Conservation (phyloP, 2,797 vertebrate species). For the Vireo griseus region DNA sequence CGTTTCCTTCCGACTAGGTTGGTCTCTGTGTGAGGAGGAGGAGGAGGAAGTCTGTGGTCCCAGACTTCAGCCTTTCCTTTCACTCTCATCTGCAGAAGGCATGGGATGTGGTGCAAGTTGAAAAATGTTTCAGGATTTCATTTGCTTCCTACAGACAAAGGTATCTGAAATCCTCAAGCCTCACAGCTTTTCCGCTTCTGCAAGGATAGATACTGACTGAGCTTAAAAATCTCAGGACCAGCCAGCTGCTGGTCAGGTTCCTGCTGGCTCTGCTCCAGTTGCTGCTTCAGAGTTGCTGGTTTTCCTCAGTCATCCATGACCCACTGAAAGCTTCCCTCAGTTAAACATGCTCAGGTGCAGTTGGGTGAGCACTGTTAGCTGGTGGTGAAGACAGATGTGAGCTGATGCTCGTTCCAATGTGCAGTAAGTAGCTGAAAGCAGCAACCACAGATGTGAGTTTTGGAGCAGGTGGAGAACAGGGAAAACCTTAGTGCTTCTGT, state of each 20-base stretch:
- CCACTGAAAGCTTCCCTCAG: not conserved
- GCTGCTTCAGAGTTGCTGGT: not conserved
- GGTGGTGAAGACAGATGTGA: accelerated
- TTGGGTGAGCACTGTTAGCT: not conserved
- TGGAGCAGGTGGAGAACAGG: not conserved
- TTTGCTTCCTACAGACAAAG: not conserved
- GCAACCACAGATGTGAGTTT: not conserved
- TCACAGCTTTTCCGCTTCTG: not conserved
- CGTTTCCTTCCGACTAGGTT: not conserved
- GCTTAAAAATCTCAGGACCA: not conserved
- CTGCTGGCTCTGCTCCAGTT: not conserved
- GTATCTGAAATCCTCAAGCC: not conserved
- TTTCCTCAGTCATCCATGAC: not conserved
- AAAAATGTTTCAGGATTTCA: not conserved
- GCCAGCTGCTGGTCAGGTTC: not conserved
- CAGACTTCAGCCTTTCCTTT: not conserved
- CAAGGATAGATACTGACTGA: not conserved
- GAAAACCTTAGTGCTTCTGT: not conserved
- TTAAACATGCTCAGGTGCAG: not conserved
- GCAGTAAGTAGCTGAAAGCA: not conserved
- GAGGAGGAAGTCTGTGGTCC: not conserved
- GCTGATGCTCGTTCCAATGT: accelerated
- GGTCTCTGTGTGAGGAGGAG: not conserved
- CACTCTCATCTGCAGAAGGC: not conserved
- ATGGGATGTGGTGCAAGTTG: not conserved